Percentiles rank a stretch among this genome's conserved stretches.
Evolutionary conservation across 2,113 vertebrate genomes (phyloP).

Genomic region (Tenrec ecaudatus): DNA sequence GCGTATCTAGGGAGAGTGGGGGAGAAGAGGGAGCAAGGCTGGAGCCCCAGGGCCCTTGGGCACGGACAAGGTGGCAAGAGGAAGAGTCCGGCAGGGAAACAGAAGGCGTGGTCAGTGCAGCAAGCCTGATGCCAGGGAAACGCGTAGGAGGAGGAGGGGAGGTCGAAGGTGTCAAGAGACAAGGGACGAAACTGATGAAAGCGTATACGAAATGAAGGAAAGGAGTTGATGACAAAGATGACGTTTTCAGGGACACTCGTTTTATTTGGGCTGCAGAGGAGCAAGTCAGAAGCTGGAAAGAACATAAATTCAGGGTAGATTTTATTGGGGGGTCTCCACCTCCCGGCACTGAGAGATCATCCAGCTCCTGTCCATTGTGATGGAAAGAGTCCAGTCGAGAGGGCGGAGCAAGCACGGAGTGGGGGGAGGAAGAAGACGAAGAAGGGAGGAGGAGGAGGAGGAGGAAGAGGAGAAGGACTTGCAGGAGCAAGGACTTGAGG

Average conservation of each 20-base stretch:
- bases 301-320: neutral
- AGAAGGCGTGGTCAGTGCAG: neutral
- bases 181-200: neutral
- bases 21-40: neutral
- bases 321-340: neutral
- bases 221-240: too few relatives aligned
- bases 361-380: neutral
- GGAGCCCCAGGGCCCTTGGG: neutral
- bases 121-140: neutral
- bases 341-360: too few relatives aligned
- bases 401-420: neutral
- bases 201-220: too few relatives aligned
- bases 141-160: neutral
- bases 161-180: neutral
- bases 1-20: neutral
- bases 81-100: neutral
- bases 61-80: neutral
- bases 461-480: neutral
- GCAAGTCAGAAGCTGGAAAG: neutral
- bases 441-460: too few relatives aligned
- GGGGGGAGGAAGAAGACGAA: too few relatives aligned
- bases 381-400: neutral
- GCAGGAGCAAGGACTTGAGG: too few relatives aligned
- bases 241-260: neutral
- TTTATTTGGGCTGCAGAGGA: neutral